These are phyloP conservation scores for Drosophila bocki DNA, from an alignment of 1,140 invertebrate species.

Conservation along the genomic window DNA sequence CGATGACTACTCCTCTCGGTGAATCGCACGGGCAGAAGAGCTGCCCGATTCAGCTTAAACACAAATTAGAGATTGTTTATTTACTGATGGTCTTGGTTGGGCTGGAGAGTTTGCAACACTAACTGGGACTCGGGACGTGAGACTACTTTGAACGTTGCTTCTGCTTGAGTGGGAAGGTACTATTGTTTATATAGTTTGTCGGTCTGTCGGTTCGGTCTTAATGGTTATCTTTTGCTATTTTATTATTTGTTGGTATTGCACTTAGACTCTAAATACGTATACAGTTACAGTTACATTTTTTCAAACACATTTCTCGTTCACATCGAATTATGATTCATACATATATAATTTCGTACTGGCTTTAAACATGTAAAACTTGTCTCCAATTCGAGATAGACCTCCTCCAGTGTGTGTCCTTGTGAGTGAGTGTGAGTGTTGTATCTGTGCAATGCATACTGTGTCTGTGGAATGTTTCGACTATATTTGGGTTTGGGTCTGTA, in stretches of 20 bases:
- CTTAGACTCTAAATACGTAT: constrained; percentile 82
- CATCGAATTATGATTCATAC: constrained; percentile 51
- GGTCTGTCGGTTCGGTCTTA: constrained; percentile 47
- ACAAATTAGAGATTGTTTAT: constrained; percentile 62
- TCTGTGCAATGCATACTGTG: constrained; percentile 31
- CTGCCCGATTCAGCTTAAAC: constrained; percentile 52
- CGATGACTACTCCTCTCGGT: constrained; percentile 19
- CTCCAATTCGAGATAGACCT: constrained; percentile 32
- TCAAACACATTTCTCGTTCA: constrained; percentile 59
- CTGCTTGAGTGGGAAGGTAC: constrained; percentile 70
- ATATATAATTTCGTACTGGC: constrained; percentile 32
- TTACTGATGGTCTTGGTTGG: constrained; percentile 27
- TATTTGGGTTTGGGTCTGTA: constrained; percentile 15
- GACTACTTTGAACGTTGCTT: constrained; percentile 35
- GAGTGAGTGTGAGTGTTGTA: constrained; percentile 33
- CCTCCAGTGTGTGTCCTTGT: constrained; percentile 12
- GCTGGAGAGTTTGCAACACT: constrained; percentile 30
- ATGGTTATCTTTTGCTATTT: constrained; percentile 53
- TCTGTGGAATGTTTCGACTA: constrained; percentile 43
- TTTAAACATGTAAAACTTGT: constrained; percentile 43
- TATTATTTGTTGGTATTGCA: constrained; percentile 69
- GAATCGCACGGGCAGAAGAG: constrained; percentile 18
- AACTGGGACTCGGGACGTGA: constrained; percentile 13
- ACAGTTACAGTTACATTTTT: constrained; percentile 69
- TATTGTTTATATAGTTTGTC: constrained; percentile 65